Evolutionary conservation across 2,888 invertebrate species (phyloP).

Genomic region (Endotricha flammealis): DNA sequence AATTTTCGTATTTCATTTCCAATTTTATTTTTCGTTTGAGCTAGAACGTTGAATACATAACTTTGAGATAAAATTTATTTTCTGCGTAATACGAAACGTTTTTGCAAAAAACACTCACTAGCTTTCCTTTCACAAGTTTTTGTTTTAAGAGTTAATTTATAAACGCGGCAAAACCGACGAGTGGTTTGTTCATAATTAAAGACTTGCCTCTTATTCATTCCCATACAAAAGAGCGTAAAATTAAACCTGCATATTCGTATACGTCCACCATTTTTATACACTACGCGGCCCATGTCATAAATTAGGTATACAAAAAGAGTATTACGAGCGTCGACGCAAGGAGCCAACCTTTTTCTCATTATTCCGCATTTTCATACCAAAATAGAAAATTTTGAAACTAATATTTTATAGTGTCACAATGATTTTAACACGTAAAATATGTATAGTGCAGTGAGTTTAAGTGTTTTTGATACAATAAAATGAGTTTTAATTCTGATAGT

Average conservation of each 20-base stretch:
- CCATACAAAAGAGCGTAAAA: slow-evolving; percentile 58
- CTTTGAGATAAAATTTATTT: slow-evolving; percentile 23
- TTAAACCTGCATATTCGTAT: slow-evolving; percentile 65
- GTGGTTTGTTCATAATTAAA: slow-evolving; percentile 59
- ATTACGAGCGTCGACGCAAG: slow-evolving; percentile 50
- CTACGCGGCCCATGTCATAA: slow-evolving; percentile 59
- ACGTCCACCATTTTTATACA: slow-evolving; percentile 55
- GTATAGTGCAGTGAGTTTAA: too few species aligned
- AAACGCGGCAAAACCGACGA: slow-evolving; percentile 33
- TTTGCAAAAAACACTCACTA: slow-evolving; percentile 27
- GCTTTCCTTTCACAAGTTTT: slow-evolving; percentile 33
- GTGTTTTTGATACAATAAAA: too few species aligned
- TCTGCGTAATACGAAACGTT: slow-evolving; percentile 26
- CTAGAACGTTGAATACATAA: slow-evolving; percentile 25
- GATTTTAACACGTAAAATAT: too few species aligned
- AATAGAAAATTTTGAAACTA: slow-evolving; percentile 31
- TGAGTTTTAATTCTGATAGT: too few species aligned
- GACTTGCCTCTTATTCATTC: slow-evolving; percentile 59
- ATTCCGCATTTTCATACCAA: slow-evolving; percentile 43
- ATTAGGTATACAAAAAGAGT: slow-evolving; percentile 63
- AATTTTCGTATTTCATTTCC: too few species aligned
- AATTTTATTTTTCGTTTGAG: slow-evolving; percentile 18
- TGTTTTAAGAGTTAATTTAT: slow-evolving; percentile 48
- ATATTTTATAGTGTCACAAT: too few species aligned
- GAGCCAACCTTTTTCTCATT: slow-evolving; percentile 53